phyloP scores from a whole-genome alignment of 2,888 invertebrate genomes.

The Zhengitettix transpicula region DNA sequence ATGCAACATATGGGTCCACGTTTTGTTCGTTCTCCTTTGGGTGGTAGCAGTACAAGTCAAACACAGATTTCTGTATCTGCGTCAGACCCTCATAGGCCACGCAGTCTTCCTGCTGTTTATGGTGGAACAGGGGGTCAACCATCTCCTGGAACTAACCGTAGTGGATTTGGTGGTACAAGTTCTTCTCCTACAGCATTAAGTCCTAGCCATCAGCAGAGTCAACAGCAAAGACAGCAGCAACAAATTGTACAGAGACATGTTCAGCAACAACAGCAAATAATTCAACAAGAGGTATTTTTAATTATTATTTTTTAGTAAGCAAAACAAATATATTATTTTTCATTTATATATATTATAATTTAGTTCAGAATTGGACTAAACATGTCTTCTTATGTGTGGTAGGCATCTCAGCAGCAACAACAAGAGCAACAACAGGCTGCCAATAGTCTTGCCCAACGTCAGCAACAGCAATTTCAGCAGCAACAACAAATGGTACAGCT shows the following conservation, averaged over 20 bases:
- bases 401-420: too few relatives aligned
- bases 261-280: conserved; percentile 9
- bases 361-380: too few relatives aligned
- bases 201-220: conserved; percentile 8
- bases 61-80: not conserved
- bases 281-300: conserved; percentile 24
- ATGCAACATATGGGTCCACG: conserved; percentile 22
- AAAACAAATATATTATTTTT: too few relatives aligned
- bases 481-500: conserved; percentile 5
- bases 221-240: conserved; percentile 10
- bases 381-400: too few relatives aligned
- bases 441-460: not conserved
- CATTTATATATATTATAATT: too few relatives aligned
- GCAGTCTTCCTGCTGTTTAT: not conserved
- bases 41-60: conserved; percentile 13
- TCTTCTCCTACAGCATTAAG: not conserved
- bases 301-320: too few relatives aligned
- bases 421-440: too few relatives aligned
- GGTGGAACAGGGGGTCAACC: not conserved
- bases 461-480: conserved; percentile 4
- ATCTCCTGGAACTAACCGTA: not conserved
- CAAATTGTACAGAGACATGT: conserved; percentile 26
- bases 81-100: conserved; percentile 1
- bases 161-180: not conserved
- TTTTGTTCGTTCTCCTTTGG: conserved; percentile 27